Evolutionary conservation across 2,113 vertebrate species (phyloP).

Genomic region (Proterorhinus semilunaris): DNA sequence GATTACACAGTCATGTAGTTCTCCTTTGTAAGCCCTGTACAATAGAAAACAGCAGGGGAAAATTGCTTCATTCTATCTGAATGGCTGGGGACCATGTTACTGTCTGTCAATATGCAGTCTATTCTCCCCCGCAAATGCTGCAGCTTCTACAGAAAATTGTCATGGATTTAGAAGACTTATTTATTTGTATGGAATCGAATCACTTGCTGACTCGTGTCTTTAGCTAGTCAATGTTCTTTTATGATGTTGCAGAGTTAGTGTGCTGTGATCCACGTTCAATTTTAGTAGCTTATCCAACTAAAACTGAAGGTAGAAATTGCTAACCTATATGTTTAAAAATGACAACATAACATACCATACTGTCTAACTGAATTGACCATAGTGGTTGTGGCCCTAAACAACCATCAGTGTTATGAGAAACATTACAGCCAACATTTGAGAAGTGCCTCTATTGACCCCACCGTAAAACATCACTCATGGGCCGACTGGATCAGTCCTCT

Average conservation of each 20-base stretch:
- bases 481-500: no score
- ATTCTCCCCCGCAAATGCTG: not conserved
- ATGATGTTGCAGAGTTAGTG: conserved; percentile 6
- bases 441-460: no score
- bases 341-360: no score
- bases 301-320: no score
- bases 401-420: no score
- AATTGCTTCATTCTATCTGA: not conserved
- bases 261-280: not conserved
- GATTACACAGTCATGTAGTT: conserved; percentile 1
- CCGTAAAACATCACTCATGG: no score
- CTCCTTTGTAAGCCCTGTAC: not conserved
- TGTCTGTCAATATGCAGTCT: not conserved
- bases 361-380: no score
- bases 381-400: no score
- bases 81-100: not conserved
- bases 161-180: not conserved
- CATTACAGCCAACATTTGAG: no score
- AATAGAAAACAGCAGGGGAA: not conserved
- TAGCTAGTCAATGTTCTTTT: not conserved
- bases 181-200: not conserved
- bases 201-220: not conserved
- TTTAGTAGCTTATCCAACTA: no score
- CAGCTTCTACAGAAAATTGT: not conserved
- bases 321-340: no score